phyloP scores from a whole-genome alignment of 1,140 invertebrate genomes.

The Trialeurodes vaporariorum region DNA sequence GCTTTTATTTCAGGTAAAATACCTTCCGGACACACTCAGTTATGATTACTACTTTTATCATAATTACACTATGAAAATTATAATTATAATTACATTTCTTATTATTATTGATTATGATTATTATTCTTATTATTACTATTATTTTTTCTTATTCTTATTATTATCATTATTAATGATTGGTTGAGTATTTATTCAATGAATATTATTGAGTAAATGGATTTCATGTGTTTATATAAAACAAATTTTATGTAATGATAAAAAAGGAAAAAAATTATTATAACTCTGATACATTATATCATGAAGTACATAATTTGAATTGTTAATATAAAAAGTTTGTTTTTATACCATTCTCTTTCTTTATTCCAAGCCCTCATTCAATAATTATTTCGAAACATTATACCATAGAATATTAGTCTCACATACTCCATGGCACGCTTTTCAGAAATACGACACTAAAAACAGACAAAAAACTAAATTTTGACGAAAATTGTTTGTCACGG shows the following conservation, averaged over 20 bases:
- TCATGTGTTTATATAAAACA: not conserved
- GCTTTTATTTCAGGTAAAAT: not conserved
- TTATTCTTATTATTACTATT: not conserved
- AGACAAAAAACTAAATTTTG: no score
- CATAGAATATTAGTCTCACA: no score
- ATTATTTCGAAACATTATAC: no score
- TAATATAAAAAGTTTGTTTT: not conserved
- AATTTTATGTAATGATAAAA: not conserved
- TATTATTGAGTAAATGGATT: not conserved
- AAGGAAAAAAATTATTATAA: not conserved
- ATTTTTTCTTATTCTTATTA: not conserved
- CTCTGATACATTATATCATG: not conserved
- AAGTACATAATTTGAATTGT: constrained; percentile 1
- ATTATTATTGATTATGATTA: not conserved
- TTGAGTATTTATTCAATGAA: not conserved
- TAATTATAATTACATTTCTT: not conserved
- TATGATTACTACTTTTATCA: no score
- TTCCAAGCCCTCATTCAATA: no score
- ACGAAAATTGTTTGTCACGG: no score
- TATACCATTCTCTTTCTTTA: no score
- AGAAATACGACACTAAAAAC: no score
- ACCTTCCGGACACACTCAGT: no score
- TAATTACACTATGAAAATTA: no score
- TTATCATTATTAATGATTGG: not conserved
- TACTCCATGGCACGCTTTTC: no score